Evolutionary conservation across 2,797 vertebrate species (phyloP).

Genomic region (Neopelma chrysocephalum): DNA sequence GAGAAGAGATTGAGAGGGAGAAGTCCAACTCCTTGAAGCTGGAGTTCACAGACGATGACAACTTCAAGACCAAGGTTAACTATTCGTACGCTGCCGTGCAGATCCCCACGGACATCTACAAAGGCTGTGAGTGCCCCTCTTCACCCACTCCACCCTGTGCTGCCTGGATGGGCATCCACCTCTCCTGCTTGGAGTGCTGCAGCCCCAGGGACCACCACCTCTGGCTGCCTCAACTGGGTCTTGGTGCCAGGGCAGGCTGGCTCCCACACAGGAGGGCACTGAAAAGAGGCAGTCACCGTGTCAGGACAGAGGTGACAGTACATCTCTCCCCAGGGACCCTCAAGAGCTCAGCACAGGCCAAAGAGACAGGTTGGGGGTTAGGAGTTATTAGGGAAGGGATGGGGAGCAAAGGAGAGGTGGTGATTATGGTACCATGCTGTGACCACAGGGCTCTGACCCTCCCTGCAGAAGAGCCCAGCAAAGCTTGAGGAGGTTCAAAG

Average conservation of each 20-base stretch:
- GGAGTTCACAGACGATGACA: slow-evolving; percentile 91
- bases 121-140: slow-evolving; percentile 89
- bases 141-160: accelerated
- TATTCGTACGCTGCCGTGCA: slow-evolving; percentile 95
- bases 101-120: slow-evolving; percentile 99
- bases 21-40: slow-evolving; percentile 85
- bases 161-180: neutral
- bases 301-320: neutral
- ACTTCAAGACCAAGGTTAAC: slow-evolving; percentile 99
- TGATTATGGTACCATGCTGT: neutral
- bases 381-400: neutral
- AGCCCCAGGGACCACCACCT: neutral
- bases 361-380: accelerated
- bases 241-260: neutral
- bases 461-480: neutral
- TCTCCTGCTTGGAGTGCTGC: neutral
- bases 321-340: neutral
- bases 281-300: neutral
- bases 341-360: neutral
- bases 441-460: neutral
- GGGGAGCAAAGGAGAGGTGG: neutral
- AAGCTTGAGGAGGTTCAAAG: neutral
- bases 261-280: accelerated
- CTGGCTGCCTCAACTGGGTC: accelerated
- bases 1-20: slow-evolving; percentile 84